phyloP scores from a whole-genome alignment of 2,797 vertebrate species.

The Rachycentron canadum region DNA sequence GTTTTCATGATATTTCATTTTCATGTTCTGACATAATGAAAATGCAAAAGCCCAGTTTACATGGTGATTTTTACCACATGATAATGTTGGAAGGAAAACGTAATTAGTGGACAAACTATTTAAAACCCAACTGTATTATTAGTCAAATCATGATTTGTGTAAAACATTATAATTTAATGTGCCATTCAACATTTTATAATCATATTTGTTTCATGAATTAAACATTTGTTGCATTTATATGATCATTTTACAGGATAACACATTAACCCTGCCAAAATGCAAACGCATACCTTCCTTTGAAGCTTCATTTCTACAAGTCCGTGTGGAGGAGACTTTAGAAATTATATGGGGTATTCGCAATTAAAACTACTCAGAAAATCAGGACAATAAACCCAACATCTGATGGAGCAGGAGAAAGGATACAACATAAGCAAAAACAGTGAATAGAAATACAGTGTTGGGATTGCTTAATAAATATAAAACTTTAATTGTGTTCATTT shows the following conservation, averaged over 20 bases:
- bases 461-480: not conserved
- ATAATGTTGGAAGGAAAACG: no score
- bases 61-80: not conserved
- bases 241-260: not conserved
- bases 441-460: not conserved
- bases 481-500: not conserved
- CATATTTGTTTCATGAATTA: not conserved
- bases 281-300: not conserved
- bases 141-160: not conserved
- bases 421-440: not conserved
- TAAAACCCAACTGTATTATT: not conserved
- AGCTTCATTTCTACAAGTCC: not conserved
- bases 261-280: not conserved
- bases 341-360: not conserved
- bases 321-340: no score
- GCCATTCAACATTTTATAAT: not conserved
- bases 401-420: not conserved
- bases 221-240: not conserved
- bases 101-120: not conserved
- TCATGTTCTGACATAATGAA: not conserved
- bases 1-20: not conserved
- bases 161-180: not conserved
- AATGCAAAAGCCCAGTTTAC: conserved; percentile 7
- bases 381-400: not conserved
- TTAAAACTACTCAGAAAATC: not conserved